Evolutionary conservation across 2,888 invertebrate genomes (phyloP).

Genomic region (Eupithecia vulgata): DNA sequence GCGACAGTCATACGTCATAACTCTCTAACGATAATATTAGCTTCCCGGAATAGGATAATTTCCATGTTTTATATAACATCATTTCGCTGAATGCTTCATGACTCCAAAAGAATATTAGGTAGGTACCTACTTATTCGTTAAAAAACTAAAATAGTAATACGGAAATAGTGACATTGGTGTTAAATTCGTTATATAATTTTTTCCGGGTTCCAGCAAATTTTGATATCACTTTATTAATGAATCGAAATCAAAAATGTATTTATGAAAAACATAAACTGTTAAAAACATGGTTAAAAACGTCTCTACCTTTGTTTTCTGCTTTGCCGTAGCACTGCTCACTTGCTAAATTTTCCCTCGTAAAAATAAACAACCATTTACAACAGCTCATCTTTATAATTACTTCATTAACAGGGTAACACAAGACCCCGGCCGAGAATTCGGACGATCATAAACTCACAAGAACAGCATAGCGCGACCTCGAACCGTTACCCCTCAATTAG

Average conservation of each 20-base stretch:
- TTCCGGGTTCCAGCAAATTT: neutral
- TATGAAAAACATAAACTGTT: neutral
- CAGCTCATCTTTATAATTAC: neutral
- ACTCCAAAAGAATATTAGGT: neutral
- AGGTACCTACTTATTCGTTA: neutral
- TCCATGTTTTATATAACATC: neutral
- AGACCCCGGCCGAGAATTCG: slow-evolving; percentile 3
- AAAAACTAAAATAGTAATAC: neutral
- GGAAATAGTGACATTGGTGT: too few species aligned
- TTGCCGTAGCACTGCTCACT: neutral
- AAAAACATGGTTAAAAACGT: neutral
- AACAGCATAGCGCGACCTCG: slow-evolving; percentile 65
- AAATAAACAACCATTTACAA: neutral
- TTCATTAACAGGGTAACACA: neutral
- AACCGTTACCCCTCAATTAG: slow-evolving; percentile 81
- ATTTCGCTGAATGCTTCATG: neutral
- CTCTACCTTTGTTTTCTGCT: neutral
- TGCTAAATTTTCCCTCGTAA: neutral
- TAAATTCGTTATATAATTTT: neutral
- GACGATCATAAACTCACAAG: slow-evolving; percentile 25
- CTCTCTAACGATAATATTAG: slow-evolving; percentile 52
- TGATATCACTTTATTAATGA: neutral
- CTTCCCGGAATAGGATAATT: neutral
- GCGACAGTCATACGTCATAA: slow-evolving; percentile 64
- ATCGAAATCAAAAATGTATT: neutral